These are phyloP conservation scores for Lathronympha strigana DNA, from an alignment of 2,888 invertebrate species.

Conservation along the genomic window DNA sequence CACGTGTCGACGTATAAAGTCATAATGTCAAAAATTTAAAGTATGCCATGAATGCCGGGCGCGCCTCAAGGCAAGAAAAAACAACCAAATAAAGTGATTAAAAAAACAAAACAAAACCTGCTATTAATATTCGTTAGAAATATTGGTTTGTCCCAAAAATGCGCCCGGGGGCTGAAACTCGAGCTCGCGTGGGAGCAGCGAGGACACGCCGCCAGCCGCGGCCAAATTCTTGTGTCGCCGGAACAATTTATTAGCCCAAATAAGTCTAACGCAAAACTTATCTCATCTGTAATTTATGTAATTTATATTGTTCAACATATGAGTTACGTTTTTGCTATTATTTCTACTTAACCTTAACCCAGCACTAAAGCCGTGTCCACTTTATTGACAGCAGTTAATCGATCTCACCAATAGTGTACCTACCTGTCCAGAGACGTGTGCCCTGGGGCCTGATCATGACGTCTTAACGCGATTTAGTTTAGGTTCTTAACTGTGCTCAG, in stretches of 20 bases:
- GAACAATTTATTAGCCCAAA: conserved; percentile 53
- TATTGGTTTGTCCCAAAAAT: conserved; percentile 83
- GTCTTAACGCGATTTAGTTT: too few relatives aligned
- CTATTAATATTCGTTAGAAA: conserved; percentile 83
- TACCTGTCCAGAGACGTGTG: too few relatives aligned
- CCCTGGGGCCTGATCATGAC: too few relatives aligned
- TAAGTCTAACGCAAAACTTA: conserved; percentile 8
- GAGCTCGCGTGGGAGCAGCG: conserved; percentile 76
- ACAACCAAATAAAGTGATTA: conserved; percentile 66
- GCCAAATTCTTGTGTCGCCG: conserved; percentile 47
- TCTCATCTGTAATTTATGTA: conserved; percentile 7
- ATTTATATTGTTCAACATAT: conserved; percentile 6
- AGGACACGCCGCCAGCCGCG: conserved; percentile 61
- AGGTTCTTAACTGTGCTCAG: too few relatives aligned
- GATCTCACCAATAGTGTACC: conserved; percentile 47
- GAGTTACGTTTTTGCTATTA: too few relatives aligned
- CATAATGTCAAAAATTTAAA: conserved; percentile 57
- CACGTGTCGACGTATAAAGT: conserved; percentile 22
- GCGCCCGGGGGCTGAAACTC: conserved; percentile 80
- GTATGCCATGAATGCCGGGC: conserved; percentile 67
- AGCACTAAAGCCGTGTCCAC: conserved; percentile 30
- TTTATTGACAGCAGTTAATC: conserved; percentile 42
- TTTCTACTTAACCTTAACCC: too few relatives aligned
- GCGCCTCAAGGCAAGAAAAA: conserved; percentile 55
- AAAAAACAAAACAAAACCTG: conserved; percentile 74